Conservation (phyloP, 1,140 invertebrate species). For the Zaprionus vittiger region DNA sequence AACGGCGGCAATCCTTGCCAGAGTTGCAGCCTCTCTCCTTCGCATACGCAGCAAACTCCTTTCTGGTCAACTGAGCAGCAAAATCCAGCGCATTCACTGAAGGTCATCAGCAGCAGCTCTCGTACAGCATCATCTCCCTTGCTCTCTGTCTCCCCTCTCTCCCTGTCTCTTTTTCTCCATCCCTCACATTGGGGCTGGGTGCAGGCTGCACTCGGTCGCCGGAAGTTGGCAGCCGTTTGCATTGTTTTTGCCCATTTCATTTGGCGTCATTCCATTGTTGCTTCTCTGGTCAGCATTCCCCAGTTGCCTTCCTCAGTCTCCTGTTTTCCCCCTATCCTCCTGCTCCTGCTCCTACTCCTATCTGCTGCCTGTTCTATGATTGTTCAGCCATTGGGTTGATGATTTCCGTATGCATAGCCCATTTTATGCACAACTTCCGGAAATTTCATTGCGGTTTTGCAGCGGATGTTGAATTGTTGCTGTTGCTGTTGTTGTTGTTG, state of each 20-base stretch:
- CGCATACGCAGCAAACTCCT: slow-evolving; percentile 13
- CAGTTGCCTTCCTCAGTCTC: slow-evolving; percentile 2
- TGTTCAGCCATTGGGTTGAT: slow-evolving; percentile 82
- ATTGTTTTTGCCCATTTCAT: slow-evolving; percentile 78
- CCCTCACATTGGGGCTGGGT: slow-evolving; percentile 8
- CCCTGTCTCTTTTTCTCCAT: slow-evolving; percentile 5
- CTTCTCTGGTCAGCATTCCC: slow-evolving; percentile 42
- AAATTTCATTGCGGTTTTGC: slow-evolving; percentile 83
- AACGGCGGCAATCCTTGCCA: slow-evolving; percentile 42
- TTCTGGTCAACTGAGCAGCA: slow-evolving; percentile 56
- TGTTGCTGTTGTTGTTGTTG: background rate
- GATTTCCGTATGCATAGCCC: slow-evolving; percentile 83
- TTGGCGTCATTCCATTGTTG: slow-evolving; percentile 76
- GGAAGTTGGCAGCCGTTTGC: slow-evolving; percentile 78
- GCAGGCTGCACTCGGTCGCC: slow-evolving; percentile 28
- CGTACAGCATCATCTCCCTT: background rate
- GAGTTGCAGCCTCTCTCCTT: background rate
- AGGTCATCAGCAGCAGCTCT: slow-evolving; percentile 31
- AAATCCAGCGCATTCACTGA: slow-evolving; percentile 16
- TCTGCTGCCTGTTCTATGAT: slow-evolving; percentile 42
- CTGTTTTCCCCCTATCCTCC: background rate
- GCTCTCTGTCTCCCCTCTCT: slow-evolving; percentile 17
- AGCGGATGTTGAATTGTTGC: slow-evolving; percentile 63
- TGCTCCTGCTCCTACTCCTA: background rate
- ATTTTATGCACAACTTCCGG: slow-evolving; percentile 83